Evolutionary conservation across 2,888 invertebrate genomes (phyloP), one percentile per base, ranked within the genome.

Genomic region (Petrolisthes cinctipes): DNA sequence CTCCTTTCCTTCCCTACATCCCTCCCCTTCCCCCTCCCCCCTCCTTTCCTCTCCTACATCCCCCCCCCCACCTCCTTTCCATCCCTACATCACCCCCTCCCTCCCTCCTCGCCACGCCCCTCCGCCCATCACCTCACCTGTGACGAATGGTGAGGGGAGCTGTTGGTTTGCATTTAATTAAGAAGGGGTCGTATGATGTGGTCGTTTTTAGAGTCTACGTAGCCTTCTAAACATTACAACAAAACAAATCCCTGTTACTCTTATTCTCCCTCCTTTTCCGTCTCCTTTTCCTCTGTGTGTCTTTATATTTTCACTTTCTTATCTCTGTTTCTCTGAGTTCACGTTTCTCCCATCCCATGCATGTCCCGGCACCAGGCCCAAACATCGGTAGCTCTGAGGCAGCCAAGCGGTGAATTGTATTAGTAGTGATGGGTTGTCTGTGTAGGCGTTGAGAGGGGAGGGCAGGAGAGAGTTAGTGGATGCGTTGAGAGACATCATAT

Each of bases 341-440:
- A 71, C 20, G 20, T 71, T n/a, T n/a, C 71, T 71, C 37, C 56
- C 20, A n/a, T 54, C 17, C 20, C 71, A 9, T 61, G 61, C 61
- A 61, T 1, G 1, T 17, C 61, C 17, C 17, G 61, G 61, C 17
- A 14, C 61, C 17, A 61, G 3, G 61, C 61, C 57, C 4, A 7
- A 20, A 6, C 23, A 14, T 20, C 20, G 3, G 7, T 17, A 6
- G 6, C n/a, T 20, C 84, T 37, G 84, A 14, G 84, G 68, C 84
- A 85, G 76, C 84, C 84, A 68, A 76, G 84, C 84, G 75, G 57
- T 68, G 79, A 61, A 85, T 85, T 85, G 84, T 85, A 79, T 85
- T 66, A 7, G 84, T 85, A 85, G 37, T 37, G 37, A 85, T 85
- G 66, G 79, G 66, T 68, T 37, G 37, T 37, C 37, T 37, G 37